Evolutionary conservation across 2,797 vertebrate species (phyloP).

Genomic region (Gallinago solitaria): DNA sequence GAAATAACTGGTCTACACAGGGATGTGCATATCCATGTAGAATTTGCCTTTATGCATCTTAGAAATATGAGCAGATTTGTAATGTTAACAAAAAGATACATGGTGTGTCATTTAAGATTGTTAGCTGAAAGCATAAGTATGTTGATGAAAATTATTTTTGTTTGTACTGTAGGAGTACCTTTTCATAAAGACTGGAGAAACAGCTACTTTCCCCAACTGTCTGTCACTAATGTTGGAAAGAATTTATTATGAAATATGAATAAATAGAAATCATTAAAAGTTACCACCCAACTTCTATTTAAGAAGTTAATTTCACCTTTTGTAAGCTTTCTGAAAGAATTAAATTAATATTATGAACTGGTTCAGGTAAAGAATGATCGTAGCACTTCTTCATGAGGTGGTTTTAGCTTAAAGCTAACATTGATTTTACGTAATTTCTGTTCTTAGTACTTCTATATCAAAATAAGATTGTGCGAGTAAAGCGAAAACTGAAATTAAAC

Average conservation of each 20-base stretch:
- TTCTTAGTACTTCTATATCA: background rate
- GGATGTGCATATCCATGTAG: fast-evolving
- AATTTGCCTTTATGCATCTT: background rate
- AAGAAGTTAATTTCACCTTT: background rate
- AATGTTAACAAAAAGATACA: background rate
- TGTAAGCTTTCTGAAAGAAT: background rate
- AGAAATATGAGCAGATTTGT: background rate
- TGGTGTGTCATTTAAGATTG: background rate
- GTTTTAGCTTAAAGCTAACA: background rate
- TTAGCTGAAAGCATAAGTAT: fast-evolving
- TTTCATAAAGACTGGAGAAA: background rate
- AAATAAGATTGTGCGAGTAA: background rate
- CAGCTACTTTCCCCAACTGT: background rate
- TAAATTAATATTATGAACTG: background rate
- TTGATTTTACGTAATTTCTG: background rate
- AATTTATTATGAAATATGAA: background rate
- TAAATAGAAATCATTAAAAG: background rate
- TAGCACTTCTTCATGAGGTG: background rate
- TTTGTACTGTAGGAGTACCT: background rate
- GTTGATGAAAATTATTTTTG: background rate
- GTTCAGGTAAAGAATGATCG: fast-evolving
- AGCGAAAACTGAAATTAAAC: background rate
- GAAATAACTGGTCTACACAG: background rate
- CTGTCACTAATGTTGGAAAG: background rate
- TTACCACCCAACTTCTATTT: too few species aligned